A percentile compares a stretch with the other conserved stretches of the same genome.
These are phyloP conservation scores for Eledone cirrhosa DNA, from an alignment of 2,888 invertebrate genomes.

Conservation along the genomic window DNA sequence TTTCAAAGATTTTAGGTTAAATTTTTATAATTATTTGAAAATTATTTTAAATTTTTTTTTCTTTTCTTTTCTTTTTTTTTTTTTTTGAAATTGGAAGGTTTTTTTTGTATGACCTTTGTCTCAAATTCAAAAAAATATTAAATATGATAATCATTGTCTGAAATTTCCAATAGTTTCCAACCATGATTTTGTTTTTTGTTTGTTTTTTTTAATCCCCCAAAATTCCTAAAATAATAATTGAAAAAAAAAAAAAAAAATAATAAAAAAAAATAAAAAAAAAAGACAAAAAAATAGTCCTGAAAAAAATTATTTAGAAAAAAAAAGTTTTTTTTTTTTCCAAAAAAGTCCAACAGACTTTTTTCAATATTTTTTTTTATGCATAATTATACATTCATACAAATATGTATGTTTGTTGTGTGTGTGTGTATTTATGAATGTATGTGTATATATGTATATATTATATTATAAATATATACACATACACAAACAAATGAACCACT, in stretches of 20 bases:
- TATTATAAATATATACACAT: too few relatives aligned
- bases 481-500: too few relatives aligned
- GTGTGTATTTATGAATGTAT: too few relatives aligned
- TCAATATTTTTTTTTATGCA: conserved; percentile 4
- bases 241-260: conserved; percentile 24
- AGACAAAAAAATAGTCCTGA: conserved; percentile 20
- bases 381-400: not conserved
- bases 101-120: conserved; percentile 12
- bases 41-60: too few relatives aligned
- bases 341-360: not conserved
- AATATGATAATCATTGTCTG: conserved; percentile 26
- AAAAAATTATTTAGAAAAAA: not conserved
- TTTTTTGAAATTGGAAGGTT: conserved; percentile 5
- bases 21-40: too few relatives aligned
- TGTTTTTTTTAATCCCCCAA: conserved; percentile 20
- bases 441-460: too few relatives aligned
- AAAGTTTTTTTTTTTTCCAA: too few relatives aligned
- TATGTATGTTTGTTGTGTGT: too few relatives aligned
- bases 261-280: conserved; percentile 15
- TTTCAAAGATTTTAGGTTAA: too few relatives aligned
- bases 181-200: conserved; percentile 10
- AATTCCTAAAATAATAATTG: conserved; percentile 24
- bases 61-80: not conserved
- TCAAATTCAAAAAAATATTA: conserved; percentile 28
- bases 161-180: conserved; percentile 29